Evolutionary conservation across 2,113 vertebrate species (phyloP), one percentile per base, ranked within the genome.

Genomic region (Pygoscelis adeliae): DNA sequence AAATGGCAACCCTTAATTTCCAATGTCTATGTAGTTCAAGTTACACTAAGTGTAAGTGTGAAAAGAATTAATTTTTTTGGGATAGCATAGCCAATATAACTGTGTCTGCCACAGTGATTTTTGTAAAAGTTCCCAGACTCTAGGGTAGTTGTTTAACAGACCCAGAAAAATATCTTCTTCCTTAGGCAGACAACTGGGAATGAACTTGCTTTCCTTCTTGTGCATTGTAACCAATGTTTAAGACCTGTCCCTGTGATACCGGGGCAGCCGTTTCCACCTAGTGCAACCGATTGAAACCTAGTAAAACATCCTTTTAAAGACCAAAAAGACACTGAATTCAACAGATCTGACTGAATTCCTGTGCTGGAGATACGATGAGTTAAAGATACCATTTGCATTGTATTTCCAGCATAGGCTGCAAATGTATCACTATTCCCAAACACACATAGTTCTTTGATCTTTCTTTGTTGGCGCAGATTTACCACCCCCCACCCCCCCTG

Each of bases 361-460:
- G 13, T 50, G 40, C 5, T 58, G 55, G 38, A 69, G 58, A 18
- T 65, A 9, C 0, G 0, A n/a, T n/a, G n/a, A 82, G 17, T 42
- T 71, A 50, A 74, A 82, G 66, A 49, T 61, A 26, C 22, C 13
- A 10, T 59, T 76, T 76, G 44, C 38, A n/a, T 71, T 3, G 0
- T 62, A 11, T 61, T 61, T 94, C 63, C 47, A 52, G 50, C 13
- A 18, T n/a, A 55, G 32, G 56, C 74, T 87, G 77, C 42, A 74
- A 46, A 67, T 40, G 8, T 46, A 36, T 59, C n/a, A 5, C 49
- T 82, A 2, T 42, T 79, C n/a, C 69, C 40, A 74, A 50, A 59
- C 23, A 67, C 23, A 2, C 3, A 0, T n/a, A 16, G 19, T 87
- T 63, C 66, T 91, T 85, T 69, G 40, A 69, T 89, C 55, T 73